These are phyloP conservation scores for fruit fly (Drosophila melanogaster) DNA, from an alignment of 1,140 invertebrate genomes.

Conservation along the genomic window Release_6_plus_ISO1_MT NT_033779.5:5857501-5858000, in stretches of 20 bases:
- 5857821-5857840: conserved; percentile 15
- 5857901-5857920: conserved; percentile 50
- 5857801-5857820: neutral
- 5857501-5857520: neutral
- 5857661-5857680: neutral
- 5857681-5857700: conserved; percentile 5
- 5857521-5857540: too few relatives aligned
- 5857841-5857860: conserved; percentile 35
- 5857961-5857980: neutral
- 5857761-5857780: conserved; percentile 37
- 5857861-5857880: conserved; percentile 2
- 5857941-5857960: conserved; percentile 49
- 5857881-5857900: conserved; percentile 17
- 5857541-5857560: too few relatives aligned
- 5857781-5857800: conserved; percentile 42
- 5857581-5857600: neutral
- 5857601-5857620: neutral
- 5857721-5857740: conserved; percentile 52
- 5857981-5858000: neutral
- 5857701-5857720: conserved; percentile 1
- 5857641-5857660: too few relatives aligned
- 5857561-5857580: too few relatives aligned
- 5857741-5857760: conserved; percentile 56
- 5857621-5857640: too few relatives aligned
- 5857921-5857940: conserved; percentile 44